phyloP scores from a whole-genome alignment of 2,797 vertebrate species.

The Hydrophis major region DNA sequence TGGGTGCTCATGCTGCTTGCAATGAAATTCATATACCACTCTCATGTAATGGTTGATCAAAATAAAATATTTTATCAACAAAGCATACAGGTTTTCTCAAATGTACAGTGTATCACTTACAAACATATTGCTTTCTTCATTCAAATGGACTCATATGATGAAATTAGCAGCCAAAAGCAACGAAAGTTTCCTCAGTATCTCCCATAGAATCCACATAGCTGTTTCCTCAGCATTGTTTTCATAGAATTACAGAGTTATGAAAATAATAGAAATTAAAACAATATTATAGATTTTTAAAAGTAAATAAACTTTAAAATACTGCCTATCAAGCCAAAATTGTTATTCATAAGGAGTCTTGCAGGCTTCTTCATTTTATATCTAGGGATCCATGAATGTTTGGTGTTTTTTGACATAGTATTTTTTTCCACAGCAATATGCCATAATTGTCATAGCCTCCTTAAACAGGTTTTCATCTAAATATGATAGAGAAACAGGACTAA shows the following conservation, averaged over 20 bases:
- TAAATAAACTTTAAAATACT: background rate
- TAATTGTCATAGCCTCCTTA: background rate
- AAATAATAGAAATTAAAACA: background rate
- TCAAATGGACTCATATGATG: background rate
- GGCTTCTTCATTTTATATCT: background rate
- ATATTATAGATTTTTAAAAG: background rate
- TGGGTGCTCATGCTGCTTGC: background rate
- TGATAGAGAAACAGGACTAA: background rate
- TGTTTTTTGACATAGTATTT: background rate
- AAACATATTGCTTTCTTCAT: background rate
- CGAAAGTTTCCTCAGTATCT: background rate
- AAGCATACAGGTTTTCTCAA: background rate
- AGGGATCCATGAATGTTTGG: background rate
- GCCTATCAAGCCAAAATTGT: background rate
- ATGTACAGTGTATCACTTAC: background rate
- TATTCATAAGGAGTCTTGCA: background rate
- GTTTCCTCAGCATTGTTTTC: background rate
- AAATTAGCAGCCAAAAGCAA: background rate
- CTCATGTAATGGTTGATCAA: background rate
- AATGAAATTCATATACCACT: background rate
- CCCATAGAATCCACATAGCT: background rate
- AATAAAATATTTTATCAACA: background rate
- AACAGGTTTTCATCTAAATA: background rate
- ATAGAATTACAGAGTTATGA: background rate
- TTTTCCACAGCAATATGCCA: background rate